These are phyloP conservation scores for Amphipoea oculea DNA, from an alignment of 2,888 invertebrate genomes.

Conservation along the genomic window DNA sequence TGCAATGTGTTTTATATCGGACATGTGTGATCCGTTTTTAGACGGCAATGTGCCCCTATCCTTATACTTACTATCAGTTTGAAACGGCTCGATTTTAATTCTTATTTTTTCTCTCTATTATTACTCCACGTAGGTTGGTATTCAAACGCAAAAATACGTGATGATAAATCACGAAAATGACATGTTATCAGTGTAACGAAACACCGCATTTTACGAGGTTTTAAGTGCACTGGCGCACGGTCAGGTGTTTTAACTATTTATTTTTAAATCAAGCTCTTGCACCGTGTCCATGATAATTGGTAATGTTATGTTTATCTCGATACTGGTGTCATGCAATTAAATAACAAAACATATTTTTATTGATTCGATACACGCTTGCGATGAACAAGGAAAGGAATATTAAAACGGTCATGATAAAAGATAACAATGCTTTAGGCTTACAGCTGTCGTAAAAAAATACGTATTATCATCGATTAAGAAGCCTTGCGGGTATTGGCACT, in stretches of 20 bases:
- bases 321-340: neutral
- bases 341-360: conserved; percentile 21
- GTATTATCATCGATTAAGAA: conserved; percentile 9
- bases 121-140: neutral
- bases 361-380: conserved; percentile 1
- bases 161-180: conserved; percentile 22
- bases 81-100: neutral
- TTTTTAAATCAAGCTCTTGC: conserved; percentile 9
- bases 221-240: conserved; percentile 1
- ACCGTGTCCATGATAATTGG: neutral
- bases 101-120: neutral
- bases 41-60: conserved; percentile 12
- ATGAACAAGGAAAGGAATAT: conserved; percentile 15
- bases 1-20: conserved; percentile 48
- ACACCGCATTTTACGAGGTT: conserved; percentile 22
- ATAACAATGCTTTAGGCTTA: conserved; percentile 16
- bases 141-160: conserved; percentile 16
- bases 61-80: neutral
- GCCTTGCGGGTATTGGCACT: neutral
- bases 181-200: conserved; percentile 28
- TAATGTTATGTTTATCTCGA: conserved; percentile 10
- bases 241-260: conserved; percentile 14
- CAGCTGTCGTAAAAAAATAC: conserved; percentile 28
- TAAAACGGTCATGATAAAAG: conserved; percentile 17
- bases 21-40: conserved; percentile 49